Base-by-base conservation (phyloP, 37 sponge, comb jelly and placozoan genomes). In the Bolinopsis microptera region DNA sequence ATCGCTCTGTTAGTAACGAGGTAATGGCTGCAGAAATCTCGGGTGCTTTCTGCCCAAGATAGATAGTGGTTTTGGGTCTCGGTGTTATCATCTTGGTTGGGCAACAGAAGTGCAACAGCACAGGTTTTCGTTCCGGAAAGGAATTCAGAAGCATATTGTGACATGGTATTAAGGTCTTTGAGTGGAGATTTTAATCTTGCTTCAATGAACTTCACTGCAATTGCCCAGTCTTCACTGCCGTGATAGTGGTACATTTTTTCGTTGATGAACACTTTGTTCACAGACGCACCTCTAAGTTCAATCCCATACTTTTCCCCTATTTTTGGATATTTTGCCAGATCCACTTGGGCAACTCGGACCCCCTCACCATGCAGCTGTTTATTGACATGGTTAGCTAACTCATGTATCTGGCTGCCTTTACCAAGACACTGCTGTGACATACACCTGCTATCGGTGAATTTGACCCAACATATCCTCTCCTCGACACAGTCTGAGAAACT, bases 381-480 rank as follows among this genome's bases (percentile, higher is more conserved):
- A n/a, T 72, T n/a, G 18, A 72, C 26, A 21, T 72, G 26, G 31
- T 72, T 72, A 72, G 75, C 75, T n/a, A 28, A 3, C 75, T 72
- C 75, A 21, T 72, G 75, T 23, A 72, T 72, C 75, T 72, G 75
- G 26, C 26, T 24, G 5, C 3, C 31, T n/a, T n/a, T 72, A 8
- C 31, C 75, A 2, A 30, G 26, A 72, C 75, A 72, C 75, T 72
- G 75, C n/a, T n/a, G n/a, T n/a, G n/a, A n/a, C 5, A 72, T 21
- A 72, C 75, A 72, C 75, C 75, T n/a, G 31, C 26, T 28, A 72
- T 72, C 75, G 18, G 75, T 72, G 31, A 72, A 72, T n/a, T 72
- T 8, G 31, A 72, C 26, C 26, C 5, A 28, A 72, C 75, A 72
- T 24, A 72, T 28, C 5, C 31, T 8, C 75, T 30, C 31, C 31